Conservation (phyloP, 2,888 invertebrate species). For the Andrena flavipes region DNA sequence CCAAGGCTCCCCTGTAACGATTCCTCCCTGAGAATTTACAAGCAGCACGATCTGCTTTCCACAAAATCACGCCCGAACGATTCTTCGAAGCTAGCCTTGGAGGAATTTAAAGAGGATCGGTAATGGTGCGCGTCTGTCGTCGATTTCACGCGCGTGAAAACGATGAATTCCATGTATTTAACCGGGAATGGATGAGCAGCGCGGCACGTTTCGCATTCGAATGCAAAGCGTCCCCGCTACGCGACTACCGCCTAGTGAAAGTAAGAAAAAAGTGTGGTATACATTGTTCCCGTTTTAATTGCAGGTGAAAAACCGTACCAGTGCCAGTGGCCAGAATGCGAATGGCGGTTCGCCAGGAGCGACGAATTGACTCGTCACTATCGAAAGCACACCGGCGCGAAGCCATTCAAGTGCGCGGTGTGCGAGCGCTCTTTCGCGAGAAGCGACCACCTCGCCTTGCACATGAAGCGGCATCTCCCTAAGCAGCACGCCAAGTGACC, state of each 20-base stretch:
- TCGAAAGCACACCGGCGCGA: constrained; percentile 98
- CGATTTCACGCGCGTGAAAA: too few species aligned
- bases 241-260: constrained; percentile 12
- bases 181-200: too few species aligned
- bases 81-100: too few species aligned
- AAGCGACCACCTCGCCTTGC: constrained; percentile 97
- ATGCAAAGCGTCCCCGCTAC: neutral
- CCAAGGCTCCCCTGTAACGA: neutral
- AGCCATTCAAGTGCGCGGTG: constrained; percentile 98
- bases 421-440: constrained; percentile 98
- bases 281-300: constrained; percentile 65
- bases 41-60: too few species aligned
- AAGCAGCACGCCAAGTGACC: constrained; percentile 91
- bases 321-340: constrained; percentile 99
- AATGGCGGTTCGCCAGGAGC: constrained; percentile 98
- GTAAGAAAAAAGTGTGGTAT: neutral
- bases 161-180: too few species aligned
- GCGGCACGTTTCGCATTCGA: neutral
- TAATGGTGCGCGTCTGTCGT: too few species aligned
- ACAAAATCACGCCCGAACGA: too few species aligned
- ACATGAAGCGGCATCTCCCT: constrained; percentile 98
- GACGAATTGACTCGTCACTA: constrained; percentile 98
- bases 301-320: constrained; percentile 99
- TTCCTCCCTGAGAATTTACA: neutral
- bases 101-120: too few species aligned